Percentiles rank a stretch among this genome's conserved stretches.
Conservation (phyloP, 2,113 vertebrate species). For the Ramphastos sulfuratus region DNA sequence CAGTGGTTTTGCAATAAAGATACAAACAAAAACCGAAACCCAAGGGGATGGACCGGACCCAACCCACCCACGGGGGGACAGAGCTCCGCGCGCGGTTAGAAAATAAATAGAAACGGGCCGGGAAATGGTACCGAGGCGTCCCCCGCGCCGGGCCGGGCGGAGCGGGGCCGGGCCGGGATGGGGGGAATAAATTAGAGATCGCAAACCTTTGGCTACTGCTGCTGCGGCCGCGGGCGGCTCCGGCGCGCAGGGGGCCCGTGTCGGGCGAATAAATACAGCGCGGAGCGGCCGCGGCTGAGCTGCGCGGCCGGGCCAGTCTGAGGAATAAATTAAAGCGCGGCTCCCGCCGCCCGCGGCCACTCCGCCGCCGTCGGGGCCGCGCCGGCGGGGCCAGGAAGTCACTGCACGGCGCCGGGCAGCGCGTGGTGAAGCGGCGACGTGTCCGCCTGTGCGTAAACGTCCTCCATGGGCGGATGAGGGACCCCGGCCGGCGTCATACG, state of each 20-base stretch:
- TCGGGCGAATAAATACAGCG: slow-evolving; percentile 76
- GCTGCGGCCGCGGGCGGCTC: slow-evolving; percentile 70
- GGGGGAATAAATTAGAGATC: slow-evolving; percentile 75
- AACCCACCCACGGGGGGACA: slow-evolving; percentile 77
- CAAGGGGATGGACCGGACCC: slow-evolving; percentile 64
- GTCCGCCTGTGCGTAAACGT: slow-evolving; percentile 95
- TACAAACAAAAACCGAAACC: slow-evolving; percentile 89
- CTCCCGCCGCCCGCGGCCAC: slow-evolving; percentile 16
- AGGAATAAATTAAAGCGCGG: slow-evolving; percentile 43
- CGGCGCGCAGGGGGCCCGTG: slow-evolving; percentile 42
- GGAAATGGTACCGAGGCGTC: slow-evolving; percentile 25
- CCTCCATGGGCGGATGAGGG: slow-evolving; percentile 96
- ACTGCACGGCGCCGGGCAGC: slow-evolving; percentile 93
- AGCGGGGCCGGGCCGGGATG: neutral
- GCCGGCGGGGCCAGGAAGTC: slow-evolving; percentile 74
- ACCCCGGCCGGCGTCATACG: slow-evolving; percentile 96
- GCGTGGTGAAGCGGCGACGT: slow-evolving; percentile 93
- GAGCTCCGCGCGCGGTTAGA: slow-evolving; percentile 89
- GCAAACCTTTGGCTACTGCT: slow-evolving; percentile 81
- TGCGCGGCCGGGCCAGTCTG: slow-evolving; percentile 38
- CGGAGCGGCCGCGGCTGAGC: neutral
- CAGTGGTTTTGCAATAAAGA: slow-evolving; percentile 91
- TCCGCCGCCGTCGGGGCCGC: slow-evolving; percentile 23
- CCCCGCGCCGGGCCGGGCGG: neutral
- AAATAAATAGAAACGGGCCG: slow-evolving; percentile 96